Base-by-base conservation (phyloP, 2,888 invertebrate genomes). In the Augiades crinisus region DNA sequence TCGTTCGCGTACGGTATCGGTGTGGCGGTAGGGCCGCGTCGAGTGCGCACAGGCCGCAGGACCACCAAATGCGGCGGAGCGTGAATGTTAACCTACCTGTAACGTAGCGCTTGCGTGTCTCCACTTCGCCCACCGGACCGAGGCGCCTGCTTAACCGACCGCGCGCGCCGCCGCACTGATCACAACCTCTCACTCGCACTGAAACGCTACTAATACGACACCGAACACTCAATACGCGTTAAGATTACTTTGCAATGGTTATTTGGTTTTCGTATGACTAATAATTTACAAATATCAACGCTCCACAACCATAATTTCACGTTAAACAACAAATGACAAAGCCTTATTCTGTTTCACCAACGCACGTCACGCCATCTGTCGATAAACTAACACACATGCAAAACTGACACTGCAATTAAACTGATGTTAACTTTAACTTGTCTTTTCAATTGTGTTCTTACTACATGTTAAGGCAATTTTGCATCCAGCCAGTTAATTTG, bases 41-140 rank as follows among this genome's bases (percentile, higher is more conserved):
- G 49, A 49, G 49, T 49, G 78, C 75, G 72, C 72, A 73, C 75
- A 78, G 78, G 79, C 77, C 85, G 78, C 74, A 78, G 81, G 74
- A 79, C 77, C 75, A 78, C 72, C 85, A 83, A 87, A 81, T 86
- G 87, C 87, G 83, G 72, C 81, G 72, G 85, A 87, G 76, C 89
- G 85, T 88, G 76, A 85, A 86, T 75, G 75, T 78, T 88, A 87
- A 87, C 89, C 87, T 88, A 88, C 87, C 89, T 88, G 87, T 72
- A 72, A 78, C 84, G 86, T 81, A 72, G 78, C 84, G 86, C 81
- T 84, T 83, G 88, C 89, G 88, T 89, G 89, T 89, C 85, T 78
- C 70, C 68, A 53, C 61, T 60, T 72, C 62, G 71, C 68, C 67
- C 72, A 73, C 70, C 78, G 71, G 75, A 72, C 79, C 79, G 75